Conservation (phyloP, 2,113 vertebrate species). For the Cinclus cinclus region DNA sequence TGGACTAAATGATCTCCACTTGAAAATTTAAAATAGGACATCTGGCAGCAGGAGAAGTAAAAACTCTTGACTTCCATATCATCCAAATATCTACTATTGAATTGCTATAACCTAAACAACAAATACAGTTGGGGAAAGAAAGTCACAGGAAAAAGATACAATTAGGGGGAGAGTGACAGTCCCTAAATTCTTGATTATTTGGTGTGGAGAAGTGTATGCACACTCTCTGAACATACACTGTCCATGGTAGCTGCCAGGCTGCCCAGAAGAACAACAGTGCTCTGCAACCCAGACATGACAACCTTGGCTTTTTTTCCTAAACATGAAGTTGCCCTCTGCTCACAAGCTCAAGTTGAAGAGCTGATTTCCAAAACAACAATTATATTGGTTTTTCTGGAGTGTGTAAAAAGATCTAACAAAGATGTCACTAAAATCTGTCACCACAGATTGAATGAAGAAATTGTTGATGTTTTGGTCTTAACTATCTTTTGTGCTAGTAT, state of each 20-base stretch:
- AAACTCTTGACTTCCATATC: not conserved
- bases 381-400: not conserved
- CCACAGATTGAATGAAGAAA: not conserved
- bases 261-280: not conserved
- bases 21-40: not conserved
- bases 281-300: not conserved
- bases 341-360: not conserved
- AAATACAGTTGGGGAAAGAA: not conserved
- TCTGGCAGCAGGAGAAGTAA: not conserved
- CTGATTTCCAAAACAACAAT: not conserved
- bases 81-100: not conserved
- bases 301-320: not conserved
- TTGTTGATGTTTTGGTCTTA: not conserved
- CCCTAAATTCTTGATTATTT: not conserved
- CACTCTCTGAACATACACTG: not conserved
- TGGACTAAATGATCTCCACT: not conserved
- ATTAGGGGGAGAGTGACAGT: not conserved
- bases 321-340: not conserved
- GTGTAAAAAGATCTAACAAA: not conserved
- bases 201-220: not conserved
- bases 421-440: not conserved
- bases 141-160: not conserved
- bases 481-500: not conserved
- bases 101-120: accelerated
- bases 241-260: not conserved